A percentile compares a stretch with the other conserved stretches of the same genome.
Conservation (phyloP, 1,140 invertebrate species). For the Diachasma alloeum region DNA sequence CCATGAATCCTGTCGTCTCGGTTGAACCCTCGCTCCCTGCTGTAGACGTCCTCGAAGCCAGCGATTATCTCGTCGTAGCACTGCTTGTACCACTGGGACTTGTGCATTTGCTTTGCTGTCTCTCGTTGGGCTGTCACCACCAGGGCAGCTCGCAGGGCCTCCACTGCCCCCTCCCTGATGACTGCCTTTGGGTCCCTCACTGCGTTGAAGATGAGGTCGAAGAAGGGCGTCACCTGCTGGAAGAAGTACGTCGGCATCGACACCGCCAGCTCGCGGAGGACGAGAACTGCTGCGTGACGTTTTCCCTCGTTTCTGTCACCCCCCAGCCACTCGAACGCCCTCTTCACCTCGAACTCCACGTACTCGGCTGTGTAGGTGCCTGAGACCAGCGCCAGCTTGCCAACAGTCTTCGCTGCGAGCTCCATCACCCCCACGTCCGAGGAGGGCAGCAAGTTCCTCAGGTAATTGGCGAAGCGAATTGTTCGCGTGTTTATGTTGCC, state of each 20-base stretch:
- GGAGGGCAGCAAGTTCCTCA: conserved; percentile 88
- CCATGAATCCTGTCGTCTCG: conserved; percentile 94
- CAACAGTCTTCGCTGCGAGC: conserved; percentile 93
- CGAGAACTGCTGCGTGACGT: conserved; percentile 89
- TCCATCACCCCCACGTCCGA: conserved; percentile 94
- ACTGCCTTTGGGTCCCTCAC: conserved; percentile 91
- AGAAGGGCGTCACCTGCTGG: conserved; percentile 95
- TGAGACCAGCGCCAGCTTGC: conserved; percentile 87
- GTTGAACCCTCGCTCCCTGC: conserved; percentile 79
- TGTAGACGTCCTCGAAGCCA: conserved; percentile 78
- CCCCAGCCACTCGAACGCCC: conserved; percentile 92
- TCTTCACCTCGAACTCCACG: conserved; percentile 95
- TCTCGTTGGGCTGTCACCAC: conserved; percentile 95
- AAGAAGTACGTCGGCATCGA: conserved; percentile 98
- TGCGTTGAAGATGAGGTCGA: conserved; percentile 94
- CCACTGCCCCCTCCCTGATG: conserved; percentile 91
- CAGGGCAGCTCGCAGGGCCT: conserved; percentile 90
- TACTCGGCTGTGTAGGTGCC: conserved; percentile 94
- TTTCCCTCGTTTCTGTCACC: conserved; percentile 89
- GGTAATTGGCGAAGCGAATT: conserved; percentile 91
- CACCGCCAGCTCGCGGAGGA: conserved; percentile 92
- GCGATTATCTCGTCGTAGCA: conserved; percentile 89
- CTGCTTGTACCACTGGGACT: conserved; percentile 89
- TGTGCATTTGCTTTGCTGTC: conserved; percentile 87
- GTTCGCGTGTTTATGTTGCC: conserved; percentile 90